These are phyloP conservation scores for Aphidius colemani DNA, from an alignment of 2,888 invertebrate genomes.

Conservation along the genomic window DNA sequence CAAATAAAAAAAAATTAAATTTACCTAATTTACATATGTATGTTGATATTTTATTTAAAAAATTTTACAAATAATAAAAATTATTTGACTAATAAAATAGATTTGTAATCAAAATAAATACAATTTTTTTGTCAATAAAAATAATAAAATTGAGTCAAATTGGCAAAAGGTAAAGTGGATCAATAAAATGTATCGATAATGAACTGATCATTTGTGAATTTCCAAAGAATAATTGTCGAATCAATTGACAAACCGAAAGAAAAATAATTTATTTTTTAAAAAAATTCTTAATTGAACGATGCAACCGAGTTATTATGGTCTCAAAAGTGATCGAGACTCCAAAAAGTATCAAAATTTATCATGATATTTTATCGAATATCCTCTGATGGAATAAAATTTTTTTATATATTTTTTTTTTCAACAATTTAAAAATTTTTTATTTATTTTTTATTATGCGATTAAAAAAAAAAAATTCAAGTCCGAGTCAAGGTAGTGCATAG, in stretches of 20 bases:
- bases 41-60: too few species aligned
- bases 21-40: too few species aligned
- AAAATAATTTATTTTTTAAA: too few species aligned
- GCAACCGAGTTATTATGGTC: conserved; percentile 25
- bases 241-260: too few species aligned
- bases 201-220: too few species aligned
- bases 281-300: conserved; percentile 28
- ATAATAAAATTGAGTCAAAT: conserved; percentile 9
- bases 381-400: too few species aligned
- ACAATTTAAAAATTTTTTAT: conserved; percentile 4
- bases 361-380: background rate
- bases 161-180: conserved; percentile 24
- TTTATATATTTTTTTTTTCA: background rate
- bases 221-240: too few species aligned
- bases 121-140: background rate
- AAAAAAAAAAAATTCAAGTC: background rate
- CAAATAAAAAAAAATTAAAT: too few species aligned
- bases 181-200: conserved; percentile 17
- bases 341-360: conserved; percentile 18
- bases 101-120: too few species aligned
- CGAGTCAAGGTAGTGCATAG: conserved; percentile 23
- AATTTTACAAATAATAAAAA: too few species aligned
- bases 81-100: too few species aligned
- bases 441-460: conserved; percentile 4
- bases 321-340: conserved; percentile 19